These are phyloP conservation scores for Indri indri DNA, from an alignment of 2,113 vertebrate genomes.

Conservation along the genomic window DNA sequence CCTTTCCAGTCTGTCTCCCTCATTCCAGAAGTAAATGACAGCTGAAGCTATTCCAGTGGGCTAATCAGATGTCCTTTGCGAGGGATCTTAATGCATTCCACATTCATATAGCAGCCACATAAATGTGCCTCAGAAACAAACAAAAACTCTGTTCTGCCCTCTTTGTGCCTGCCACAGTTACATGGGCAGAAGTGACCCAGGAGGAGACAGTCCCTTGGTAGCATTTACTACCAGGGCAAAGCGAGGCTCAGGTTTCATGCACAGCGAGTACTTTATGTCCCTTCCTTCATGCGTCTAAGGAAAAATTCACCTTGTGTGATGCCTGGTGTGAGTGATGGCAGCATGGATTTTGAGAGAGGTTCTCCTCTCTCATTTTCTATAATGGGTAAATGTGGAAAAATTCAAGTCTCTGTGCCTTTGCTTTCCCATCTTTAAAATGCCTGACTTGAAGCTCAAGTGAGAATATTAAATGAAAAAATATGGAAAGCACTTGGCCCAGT, in stretches of 20 bases:
- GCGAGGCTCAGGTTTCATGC: neutral
- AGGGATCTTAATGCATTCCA: neutral
- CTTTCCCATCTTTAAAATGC: neutral
- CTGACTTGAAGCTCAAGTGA: neutral
- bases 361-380: neutral
- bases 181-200: neutral
- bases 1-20: neutral
- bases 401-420: neutral
- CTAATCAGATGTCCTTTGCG: too few species aligned
- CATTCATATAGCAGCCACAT: neutral
- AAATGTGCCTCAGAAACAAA: neutral
- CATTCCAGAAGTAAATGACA: neutral
- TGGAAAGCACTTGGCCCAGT: neutral
- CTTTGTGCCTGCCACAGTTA: fast-evolving
- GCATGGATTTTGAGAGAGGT: neutral
- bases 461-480: neutral
- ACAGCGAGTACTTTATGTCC: neutral
- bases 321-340: neutral
- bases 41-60: neutral
- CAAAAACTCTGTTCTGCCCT: neutral
- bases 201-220: neutral
- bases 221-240: neutral
- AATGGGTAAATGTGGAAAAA: neutral
- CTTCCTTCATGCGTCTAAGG: neutral
- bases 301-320: neutral